phyloP scores from a whole-genome alignment of 1,140 invertebrate species.

The Wasmannia auropunctata region DNA sequence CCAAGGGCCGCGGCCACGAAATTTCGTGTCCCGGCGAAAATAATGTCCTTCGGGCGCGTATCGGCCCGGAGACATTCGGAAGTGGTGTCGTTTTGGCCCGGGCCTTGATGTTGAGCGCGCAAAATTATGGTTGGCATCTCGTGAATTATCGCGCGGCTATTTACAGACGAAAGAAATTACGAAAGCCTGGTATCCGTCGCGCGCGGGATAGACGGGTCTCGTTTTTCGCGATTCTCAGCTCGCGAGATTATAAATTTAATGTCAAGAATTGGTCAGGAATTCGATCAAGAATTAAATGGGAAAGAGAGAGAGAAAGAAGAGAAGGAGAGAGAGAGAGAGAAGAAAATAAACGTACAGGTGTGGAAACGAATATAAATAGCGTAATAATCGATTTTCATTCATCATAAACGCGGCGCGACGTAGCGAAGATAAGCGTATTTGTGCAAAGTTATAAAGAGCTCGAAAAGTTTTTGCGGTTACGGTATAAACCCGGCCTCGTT shows the following conservation, averaged over 20 bases:
- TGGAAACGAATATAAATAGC: neutral
- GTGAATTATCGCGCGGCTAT: conserved; percentile 51
- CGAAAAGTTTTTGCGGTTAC: conserved; percentile 37
- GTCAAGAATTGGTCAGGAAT: neutral
- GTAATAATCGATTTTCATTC: conserved; percentile 31
- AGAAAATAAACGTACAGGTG: neutral
- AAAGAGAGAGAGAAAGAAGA: neutral
- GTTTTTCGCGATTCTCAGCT: neutral
- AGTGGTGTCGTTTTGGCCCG: conserved; percentile 31
- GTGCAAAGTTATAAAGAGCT: conserved; percentile 43
- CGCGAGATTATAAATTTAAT: conserved; percentile 20
- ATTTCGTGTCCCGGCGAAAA: conserved; percentile 29
- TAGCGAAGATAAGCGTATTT: conserved; percentile 16
- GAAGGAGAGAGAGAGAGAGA: neutral
- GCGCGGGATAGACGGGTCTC: neutral
- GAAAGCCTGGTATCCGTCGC: neutral
- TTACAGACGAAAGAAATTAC: neutral
- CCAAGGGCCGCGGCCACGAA: conserved; percentile 37
- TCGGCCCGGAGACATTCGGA: conserved; percentile 55
- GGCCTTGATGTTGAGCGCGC: conserved; percentile 27
- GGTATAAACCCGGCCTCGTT: conserved; percentile 20
- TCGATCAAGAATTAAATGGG: neutral
- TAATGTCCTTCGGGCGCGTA: conserved; percentile 51
- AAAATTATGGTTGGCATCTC: conserved; percentile 46
- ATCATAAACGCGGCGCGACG: neutral